Base-by-base conservation (phyloP, 2,888 invertebrate genomes). In the Neria commutata region DNA sequence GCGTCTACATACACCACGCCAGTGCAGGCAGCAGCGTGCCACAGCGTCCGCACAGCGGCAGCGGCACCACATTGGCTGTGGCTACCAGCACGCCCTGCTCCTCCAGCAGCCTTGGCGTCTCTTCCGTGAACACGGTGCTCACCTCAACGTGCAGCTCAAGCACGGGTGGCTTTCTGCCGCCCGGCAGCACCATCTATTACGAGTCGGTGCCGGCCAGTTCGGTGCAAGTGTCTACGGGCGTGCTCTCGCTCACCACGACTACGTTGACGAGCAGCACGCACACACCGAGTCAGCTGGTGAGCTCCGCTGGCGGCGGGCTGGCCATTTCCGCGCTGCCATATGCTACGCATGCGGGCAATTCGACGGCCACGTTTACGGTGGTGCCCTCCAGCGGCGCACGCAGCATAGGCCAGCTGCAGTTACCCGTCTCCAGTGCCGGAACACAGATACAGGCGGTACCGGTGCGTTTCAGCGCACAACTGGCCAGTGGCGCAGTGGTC, bases 291-390 rank as follows among this genome's bases (percentile, higher is more conserved):
- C 48, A 67, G 64, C 40, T 62, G 24, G 23, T 37, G 55, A 4
- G 42, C 53, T 4, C 65, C 64, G 48, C 50, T 67, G 14, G 56
- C 24, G 60, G 69, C 1, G 52, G n/a, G n/a, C n/a, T 71, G 2
- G 71, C 78, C 24, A 77, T 80, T 0, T 75, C 80, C 1, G 78
- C 81, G 14, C 63, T 79, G 26, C 76, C 79, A 25, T 82, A 78
- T 58, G 73, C 65, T 19, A 67, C 67, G 3, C 73, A 76, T 50
- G 71, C 72, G 0, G 67, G 64, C 1, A 71, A 69, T 1, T 74
- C 79, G 1, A 75, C 79, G 16, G 78, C 80, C 14, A 81, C 82
- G 1, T 82, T 81, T 37, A 80, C 82, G 0, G 82, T 81, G 8
- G 75, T 82, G 3, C 81, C 81, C 2, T 72, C 80, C 4, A 62